Percentiles rank a stretch among this genome's conserved stretches.
Conservation (phyloP, 2,797 vertebrate species). For the Morelia viridis region DNA sequence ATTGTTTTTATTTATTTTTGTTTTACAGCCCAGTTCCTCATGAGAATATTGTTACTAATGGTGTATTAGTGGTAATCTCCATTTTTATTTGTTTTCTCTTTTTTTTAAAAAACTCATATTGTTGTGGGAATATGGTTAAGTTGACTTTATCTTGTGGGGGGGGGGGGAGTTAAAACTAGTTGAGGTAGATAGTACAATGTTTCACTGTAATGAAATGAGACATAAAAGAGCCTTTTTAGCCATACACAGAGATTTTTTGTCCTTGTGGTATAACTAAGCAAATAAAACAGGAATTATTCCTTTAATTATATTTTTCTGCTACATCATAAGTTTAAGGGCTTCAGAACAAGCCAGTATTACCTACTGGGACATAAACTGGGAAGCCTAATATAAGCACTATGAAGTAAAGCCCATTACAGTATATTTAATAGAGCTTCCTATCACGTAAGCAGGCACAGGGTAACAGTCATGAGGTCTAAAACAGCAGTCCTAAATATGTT, state of each 20-base stretch:
- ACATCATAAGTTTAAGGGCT: neutral
- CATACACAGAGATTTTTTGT: neutral
- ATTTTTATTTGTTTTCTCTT: neutral
- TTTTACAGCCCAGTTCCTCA: slow-evolving; percentile 62
- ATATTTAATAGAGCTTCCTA: neutral
- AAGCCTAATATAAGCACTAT: neutral
- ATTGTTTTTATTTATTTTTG: slow-evolving; percentile 20
- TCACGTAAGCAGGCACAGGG: neutral
- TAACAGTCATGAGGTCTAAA: neutral
- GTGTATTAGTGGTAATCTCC: slow-evolving; percentile 65
- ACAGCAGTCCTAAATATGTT: neutral
- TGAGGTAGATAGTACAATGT: neutral
- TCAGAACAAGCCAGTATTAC: neutral
- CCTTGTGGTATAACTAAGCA: neutral
- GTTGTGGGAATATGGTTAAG: neutral
- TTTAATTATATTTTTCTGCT: neutral
- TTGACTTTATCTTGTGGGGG: neutral
- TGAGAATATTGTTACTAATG: slow-evolving; percentile 65
- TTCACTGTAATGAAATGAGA: neutral
- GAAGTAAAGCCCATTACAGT: neutral
- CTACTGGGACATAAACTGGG: neutral
- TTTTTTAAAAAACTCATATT: neutral
- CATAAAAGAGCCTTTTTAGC: neutral
- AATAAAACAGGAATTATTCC: neutral
- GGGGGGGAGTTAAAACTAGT: neutral